Conservation (phyloP, 2,797 vertebrate species). For the Crypturellus tataupa region DNA sequence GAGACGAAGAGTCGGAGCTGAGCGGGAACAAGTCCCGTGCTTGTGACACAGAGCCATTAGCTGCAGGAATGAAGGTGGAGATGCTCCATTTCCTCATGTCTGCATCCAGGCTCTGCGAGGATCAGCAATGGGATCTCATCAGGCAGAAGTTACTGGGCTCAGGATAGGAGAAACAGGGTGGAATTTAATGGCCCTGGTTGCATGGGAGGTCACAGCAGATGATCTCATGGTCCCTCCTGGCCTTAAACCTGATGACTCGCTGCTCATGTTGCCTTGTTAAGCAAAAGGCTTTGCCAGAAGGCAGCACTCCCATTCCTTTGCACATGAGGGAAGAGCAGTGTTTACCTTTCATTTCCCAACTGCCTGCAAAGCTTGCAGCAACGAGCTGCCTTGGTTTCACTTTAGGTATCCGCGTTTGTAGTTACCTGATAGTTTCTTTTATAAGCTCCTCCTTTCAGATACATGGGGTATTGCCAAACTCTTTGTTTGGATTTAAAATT, state of each 20-base stretch:
- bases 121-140: constrained; percentile 27
- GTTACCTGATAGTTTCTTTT: neutral
- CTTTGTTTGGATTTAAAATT: neutral
- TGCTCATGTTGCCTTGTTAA: constrained; percentile 2
- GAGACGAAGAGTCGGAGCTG: neutral
- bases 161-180: neutral
- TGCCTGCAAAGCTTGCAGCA: constrained; percentile 7
- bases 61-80: neutral
- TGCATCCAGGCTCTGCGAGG: neutral
- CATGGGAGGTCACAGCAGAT: neutral
- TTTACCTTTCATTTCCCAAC: constrained; percentile 9
- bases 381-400: neutral
- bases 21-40: neutral
- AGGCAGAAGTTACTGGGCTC: constrained; percentile 14
- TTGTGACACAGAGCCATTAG: neutral
- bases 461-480: neutral
- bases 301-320: constrained; percentile 3
- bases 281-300: constrained; percentile 42
- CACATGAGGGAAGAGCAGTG: neutral
- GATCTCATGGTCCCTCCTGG: constrained; percentile 47
- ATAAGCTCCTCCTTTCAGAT: neutral
- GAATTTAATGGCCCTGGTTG: neutral
- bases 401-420: neutral
- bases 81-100: neutral
- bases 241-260: constrained; percentile 11